Percentiles rank a stretch among this genome's conserved stretches.
Evolutionary conservation across 2,888 invertebrate species (phyloP).

Genomic region (Hydriomena furcata): DNA sequence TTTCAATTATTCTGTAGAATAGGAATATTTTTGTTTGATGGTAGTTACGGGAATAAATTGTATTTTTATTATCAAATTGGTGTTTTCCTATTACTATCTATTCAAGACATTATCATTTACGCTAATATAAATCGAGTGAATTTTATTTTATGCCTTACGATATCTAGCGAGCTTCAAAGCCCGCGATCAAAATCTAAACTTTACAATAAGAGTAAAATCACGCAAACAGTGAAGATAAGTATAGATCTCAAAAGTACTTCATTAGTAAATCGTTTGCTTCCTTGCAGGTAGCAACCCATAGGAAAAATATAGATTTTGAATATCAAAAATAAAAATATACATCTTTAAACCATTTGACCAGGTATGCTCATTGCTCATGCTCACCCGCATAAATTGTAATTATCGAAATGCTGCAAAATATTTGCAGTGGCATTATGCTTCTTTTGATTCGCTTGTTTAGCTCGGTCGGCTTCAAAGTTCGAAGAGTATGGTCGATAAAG

Average conservation of each 20-base stretch:
- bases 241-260: conserved; percentile 72
- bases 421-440: conserved; percentile 40
- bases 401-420: conserved; percentile 47
- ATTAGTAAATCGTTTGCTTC: conserved; percentile 61
- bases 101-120: conserved; percentile 32
- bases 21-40: not conserved
- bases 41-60: conserved; percentile 14
- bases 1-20: not conserved
- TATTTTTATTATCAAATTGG: conserved; percentile 30
- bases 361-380: no score
- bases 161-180: conserved; percentile 48
- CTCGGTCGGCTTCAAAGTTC: conserved; percentile 4
- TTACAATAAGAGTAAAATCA: conserved; percentile 60
- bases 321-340: conserved; percentile 80
- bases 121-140: conserved; percentile 48
- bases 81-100: conserved; percentile 23
- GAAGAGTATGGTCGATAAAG: conserved; percentile 1
- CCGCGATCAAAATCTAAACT: conserved; percentile 55
- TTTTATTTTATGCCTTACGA: conserved; percentile 46
- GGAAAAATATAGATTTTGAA: conserved; percentile 76
- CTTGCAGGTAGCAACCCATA: conserved; percentile 70
- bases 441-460: conserved; percentile 2
- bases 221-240: conserved; percentile 64
- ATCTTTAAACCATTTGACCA: conserved; percentile 56
- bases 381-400: conserved; percentile 53